Evolutionary conservation across 2,113 vertebrate species (phyloP), one percentile per base, ranked within the genome.

Genomic region (Oryzias javanicus): DNA sequence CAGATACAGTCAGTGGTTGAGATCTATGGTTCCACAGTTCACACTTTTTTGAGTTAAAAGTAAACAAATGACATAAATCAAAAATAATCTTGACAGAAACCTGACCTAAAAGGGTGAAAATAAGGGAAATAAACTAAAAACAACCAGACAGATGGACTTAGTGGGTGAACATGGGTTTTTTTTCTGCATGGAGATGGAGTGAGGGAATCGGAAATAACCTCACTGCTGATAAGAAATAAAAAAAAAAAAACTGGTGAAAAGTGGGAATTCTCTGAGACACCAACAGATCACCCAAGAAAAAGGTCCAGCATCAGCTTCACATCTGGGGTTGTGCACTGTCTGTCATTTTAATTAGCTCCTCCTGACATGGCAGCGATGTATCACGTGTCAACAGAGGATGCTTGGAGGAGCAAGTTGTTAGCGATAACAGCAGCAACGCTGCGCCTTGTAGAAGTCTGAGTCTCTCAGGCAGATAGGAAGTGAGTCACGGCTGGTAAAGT

Each of bases 301-400:
- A 46, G 46, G 73, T 69, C 14, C 64, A 55, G 40, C 72, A 68
- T 61, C 71, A 72, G 67, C 70, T 62, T 58, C 76, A 76, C 67
- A 67, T 80, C 78, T 67, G 42, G 29, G 41, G 50, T 22, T 64
- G 76, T 76, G 75, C 77, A 55, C 81, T 80, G 82, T 81, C 86
- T 78, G 84, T 91, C 87, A 86, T 82, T 85, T 90, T 88, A 90
- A 91, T 90, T 88, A 90, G 82, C 72, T 62, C 51, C 71, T 70
- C 68, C 42, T 68, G 81, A 83, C 72, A 70, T 42, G 71, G 74
- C 78, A 74, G 72, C 51, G 6, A 76, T 78, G 44, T 60, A 65
- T 80, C 78, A 72, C 74, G n/a, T 79, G 70, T 78, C 81, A 81
- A 71, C 74, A 63, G 58, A 60, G 67, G 41, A 64, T 71, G 72